phyloP scores from a whole-genome alignment of 1,140 invertebrate species.

The Diachasmimorpha longicaudata region DNA sequence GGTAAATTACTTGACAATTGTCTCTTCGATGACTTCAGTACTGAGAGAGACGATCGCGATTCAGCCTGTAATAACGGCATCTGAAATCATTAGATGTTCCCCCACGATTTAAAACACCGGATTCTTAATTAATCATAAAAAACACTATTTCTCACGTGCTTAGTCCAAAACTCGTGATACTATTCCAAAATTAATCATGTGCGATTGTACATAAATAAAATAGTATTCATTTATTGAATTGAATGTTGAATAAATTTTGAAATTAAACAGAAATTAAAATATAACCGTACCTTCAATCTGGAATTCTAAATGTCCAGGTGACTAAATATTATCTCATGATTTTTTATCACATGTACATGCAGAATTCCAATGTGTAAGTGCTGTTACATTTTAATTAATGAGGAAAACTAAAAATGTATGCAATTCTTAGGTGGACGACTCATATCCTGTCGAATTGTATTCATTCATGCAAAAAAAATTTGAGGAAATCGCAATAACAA shows the following conservation, averaged over 20 bases:
- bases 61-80: conserved; percentile 59
- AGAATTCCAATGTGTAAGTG: no score
- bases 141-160: conserved; percentile 25
- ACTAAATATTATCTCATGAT: no score
- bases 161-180: conserved; percentile 26
- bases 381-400: no score
- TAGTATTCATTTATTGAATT: neutral
- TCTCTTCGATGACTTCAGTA: conserved; percentile 60
- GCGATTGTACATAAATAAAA: conserved; percentile 19
- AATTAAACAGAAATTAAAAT: neutral
- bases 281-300: neutral
- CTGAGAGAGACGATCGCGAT: conserved; percentile 60
- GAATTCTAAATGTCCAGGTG: no score
- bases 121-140: neutral
- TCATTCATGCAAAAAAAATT: no score
- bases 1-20: conserved; percentile 59
- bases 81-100: conserved; percentile 43
- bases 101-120: conserved; percentile 21
- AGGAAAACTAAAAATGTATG: no score
- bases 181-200: conserved; percentile 23
- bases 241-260: no score
- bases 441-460: no score
- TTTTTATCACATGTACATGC: no score
- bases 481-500: no score
- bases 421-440: no score